Conservation (phyloP, 2,888 invertebrate species). For the Cataglyphis livida region DNA sequence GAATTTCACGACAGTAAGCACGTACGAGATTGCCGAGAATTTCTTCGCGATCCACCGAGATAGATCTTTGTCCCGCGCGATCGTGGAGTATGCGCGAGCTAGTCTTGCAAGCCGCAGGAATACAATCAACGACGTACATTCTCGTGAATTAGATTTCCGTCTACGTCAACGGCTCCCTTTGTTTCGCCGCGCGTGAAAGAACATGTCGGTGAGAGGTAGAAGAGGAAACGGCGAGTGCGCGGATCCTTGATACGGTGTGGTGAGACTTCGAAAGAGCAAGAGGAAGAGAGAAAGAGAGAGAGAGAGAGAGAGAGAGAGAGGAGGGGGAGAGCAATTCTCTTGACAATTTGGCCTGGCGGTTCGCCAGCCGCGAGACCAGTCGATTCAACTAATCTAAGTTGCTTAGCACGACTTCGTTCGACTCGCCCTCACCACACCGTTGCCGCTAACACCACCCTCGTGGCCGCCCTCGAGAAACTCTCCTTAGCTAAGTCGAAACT, state of each 20-base stretch:
- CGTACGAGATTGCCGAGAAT: slow-evolving; percentile 32
- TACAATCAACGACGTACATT: slow-evolving; percentile 50
- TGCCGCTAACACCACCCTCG: slow-evolving; percentile 65
- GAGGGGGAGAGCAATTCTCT: slow-evolving; percentile 78
- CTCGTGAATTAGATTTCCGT: slow-evolving; percentile 50
- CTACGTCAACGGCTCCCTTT: slow-evolving; percentile 56
- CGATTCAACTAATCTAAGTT: slow-evolving; percentile 84
- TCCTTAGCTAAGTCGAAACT: slow-evolving; percentile 63
- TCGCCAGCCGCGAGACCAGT: slow-evolving; percentile 81
- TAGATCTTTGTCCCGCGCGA: slow-evolving; percentile 17
- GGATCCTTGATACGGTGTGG: slow-evolving; percentile 55
- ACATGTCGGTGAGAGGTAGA: slow-evolving; percentile 62
- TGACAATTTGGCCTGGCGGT: slow-evolving; percentile 82
- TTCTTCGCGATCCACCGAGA: slow-evolving; percentile 29
- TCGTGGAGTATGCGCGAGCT: background rate
- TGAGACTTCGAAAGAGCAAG: slow-evolving; percentile 52
- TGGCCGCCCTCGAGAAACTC: slow-evolving; percentile 68
- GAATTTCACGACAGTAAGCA: slow-evolving; percentile 26
- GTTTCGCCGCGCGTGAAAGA: slow-evolving; percentile 66
- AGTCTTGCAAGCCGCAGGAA: slow-evolving; percentile 18
- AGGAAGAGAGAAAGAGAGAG: background rate
- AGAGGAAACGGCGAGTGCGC: slow-evolving; percentile 50
- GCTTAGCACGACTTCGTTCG: slow-evolving; percentile 82
- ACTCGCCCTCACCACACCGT: slow-evolving; percentile 67
- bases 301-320: background rate